These are phyloP conservation scores for Aviceda subcristata DNA, from an alignment of 2,113 vertebrate genomes.

Conservation along the genomic window DNA sequence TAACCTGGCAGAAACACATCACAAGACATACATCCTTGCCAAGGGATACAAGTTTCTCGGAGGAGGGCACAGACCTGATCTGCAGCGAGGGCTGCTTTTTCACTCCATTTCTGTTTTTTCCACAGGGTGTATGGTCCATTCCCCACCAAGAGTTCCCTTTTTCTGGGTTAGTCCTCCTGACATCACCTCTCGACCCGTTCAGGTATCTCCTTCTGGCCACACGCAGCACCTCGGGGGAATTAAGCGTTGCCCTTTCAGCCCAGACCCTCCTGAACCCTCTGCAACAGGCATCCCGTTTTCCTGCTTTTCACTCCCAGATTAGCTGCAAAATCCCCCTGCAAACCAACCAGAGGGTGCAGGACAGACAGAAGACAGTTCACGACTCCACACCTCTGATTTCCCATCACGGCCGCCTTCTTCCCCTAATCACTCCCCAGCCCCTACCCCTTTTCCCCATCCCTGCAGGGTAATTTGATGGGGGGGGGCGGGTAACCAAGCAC, in stretches of 20 bases:
- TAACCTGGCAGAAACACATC: not conserved
- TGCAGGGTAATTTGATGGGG: not conserved
- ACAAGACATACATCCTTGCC: not conserved
- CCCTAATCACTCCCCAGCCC: not conserved
- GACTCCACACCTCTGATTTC: not conserved
- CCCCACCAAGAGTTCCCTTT: not conserved
- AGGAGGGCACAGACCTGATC: not conserved
- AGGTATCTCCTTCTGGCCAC: not conserved
- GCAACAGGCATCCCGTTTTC: not conserved
- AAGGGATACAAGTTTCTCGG: not conserved
- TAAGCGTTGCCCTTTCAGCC: not conserved
- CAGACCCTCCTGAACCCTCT: not conserved
- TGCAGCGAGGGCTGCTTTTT: not conserved
- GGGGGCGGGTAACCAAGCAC: not conserved
- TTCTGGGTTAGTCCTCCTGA: not conserved
- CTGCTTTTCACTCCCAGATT: not conserved
- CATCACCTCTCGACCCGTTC: not conserved
- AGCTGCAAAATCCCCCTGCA: not conserved
- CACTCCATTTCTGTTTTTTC: not conserved
- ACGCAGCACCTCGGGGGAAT: not conserved
- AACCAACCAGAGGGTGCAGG: not conserved
- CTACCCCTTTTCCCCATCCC: not conserved
- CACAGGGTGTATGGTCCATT: not conserved
- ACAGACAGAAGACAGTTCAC: not conserved
- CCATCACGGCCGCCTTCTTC: not conserved